Base-by-base conservation (phyloP, 2,113 vertebrate species). In the Cepphus grylle region DNA sequence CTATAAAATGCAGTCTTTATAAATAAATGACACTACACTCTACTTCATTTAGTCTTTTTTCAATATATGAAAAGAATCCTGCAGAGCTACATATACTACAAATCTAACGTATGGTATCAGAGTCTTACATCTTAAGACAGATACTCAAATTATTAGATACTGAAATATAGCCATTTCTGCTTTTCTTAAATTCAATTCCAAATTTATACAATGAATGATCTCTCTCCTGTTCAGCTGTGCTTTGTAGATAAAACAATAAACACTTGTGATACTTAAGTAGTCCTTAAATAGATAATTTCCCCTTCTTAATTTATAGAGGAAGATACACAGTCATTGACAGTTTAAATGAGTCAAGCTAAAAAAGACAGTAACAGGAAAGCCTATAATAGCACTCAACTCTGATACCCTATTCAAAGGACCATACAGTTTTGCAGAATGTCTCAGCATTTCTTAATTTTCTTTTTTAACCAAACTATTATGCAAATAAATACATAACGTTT, bases 61-160 rank as follows among this genome's bases (percentile, higher is more conserved):
- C 66, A 88, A 52, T 67, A 83, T 38, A 81, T 70, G 27, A 92
- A 96, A 96, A 92, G 30, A 97, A 96, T 65, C 86, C 73, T 73
- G 43, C 36, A 96, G 21, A 95, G 52, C 25, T 90, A 96, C 81
- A 95, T 94, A 89, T 84, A 93, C 36, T 90, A 20, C 13, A 93
- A 76, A 81, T 93, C 55, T 93, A 58, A 97, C 66, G 43, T 74
- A 92, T 22, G 13, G 2, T 34, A 92, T 77, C 38, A 71, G 52
- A 50, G 4, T 4, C 22, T 34, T 56, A 63, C 81, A 77, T 47
- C 40, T 79, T 85, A 83, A 78, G 32, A 67, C 13, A 87, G 47
- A 86, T 79, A 53, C 12, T 80, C 14, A 90, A 52, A 82, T 56
- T 30, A 92, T 36, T 40, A 82, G 23, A 72, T 52, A 61, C 3